A percentile compares a stretch with the other conserved stretches of the same genome.
Evolutionary conservation across 2,888 invertebrate species (phyloP).

Genomic region (Eupithecia subumbrata): DNA sequence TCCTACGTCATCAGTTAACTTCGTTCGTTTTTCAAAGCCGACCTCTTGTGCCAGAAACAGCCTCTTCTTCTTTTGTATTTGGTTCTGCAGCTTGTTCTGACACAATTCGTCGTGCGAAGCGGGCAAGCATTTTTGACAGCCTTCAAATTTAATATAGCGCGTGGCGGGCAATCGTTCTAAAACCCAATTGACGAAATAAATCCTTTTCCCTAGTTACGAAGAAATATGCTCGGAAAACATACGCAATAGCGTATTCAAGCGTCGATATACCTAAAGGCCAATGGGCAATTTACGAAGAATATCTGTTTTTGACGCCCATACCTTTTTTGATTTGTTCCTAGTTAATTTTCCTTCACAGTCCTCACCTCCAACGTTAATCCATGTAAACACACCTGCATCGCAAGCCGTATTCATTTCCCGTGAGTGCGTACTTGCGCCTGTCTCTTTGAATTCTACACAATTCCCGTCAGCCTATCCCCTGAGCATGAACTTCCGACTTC

Average conservation of each 20-base stretch:
- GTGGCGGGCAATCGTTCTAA: too few relatives aligned
- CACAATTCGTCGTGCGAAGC: too few relatives aligned
- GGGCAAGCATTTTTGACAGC: too few relatives aligned
- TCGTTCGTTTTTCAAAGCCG: too few relatives aligned
- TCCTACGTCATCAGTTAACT: too few relatives aligned
- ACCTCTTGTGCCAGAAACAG: too few relatives aligned
- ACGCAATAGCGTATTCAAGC: not conserved
- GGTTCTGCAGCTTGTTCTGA: too few relatives aligned
- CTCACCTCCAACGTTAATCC: not conserved
- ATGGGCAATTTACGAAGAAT: not conserved
- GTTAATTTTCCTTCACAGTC: not conserved
- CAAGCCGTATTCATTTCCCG: slow-evolving; percentile 43
- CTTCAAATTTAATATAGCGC: too few relatives aligned
- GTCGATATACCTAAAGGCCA: not conserved
- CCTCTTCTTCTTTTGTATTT: too few relatives aligned
- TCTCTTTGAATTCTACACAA: slow-evolving; percentile 43
- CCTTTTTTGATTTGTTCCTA: not conserved
- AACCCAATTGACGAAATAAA: too few relatives aligned
- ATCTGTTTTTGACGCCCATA: not conserved
- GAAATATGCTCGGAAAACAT: not conserved
- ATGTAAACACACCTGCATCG: slow-evolving; percentile 4
- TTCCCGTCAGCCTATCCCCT: slow-evolving; percentile 30
- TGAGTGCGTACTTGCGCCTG: slow-evolving; percentile 32
- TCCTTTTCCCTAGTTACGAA: too few relatives aligned
- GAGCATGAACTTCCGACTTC: slow-evolving; percentile 27